phyloP scores from a whole-genome alignment of 2,888 invertebrate genomes.

The Furcula furcula region DNA sequence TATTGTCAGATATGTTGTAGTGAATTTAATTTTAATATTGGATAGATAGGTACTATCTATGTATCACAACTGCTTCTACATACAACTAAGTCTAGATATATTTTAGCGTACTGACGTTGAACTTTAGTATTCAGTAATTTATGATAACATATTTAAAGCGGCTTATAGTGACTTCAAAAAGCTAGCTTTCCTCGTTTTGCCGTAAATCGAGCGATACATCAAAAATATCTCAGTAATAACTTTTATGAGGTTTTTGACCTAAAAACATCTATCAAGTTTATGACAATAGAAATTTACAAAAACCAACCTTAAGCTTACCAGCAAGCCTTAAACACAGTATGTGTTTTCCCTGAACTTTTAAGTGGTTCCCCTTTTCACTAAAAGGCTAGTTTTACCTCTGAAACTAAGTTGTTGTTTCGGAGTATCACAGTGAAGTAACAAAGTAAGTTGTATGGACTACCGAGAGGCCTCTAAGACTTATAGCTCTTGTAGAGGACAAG shows the following conservation, averaged over 20 bases:
- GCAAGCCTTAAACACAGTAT: too few species aligned
- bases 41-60: too few species aligned
- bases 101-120: too few species aligned
- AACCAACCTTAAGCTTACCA: constrained; percentile 14
- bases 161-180: background rate
- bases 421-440: constrained; percentile 41
- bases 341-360: too few species aligned
- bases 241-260: constrained; percentile 44
- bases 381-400: constrained; percentile 26
- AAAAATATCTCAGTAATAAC: constrained; percentile 23
- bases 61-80: too few species aligned
- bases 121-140: too few species aligned
- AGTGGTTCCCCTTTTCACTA: constrained; percentile 1
- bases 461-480: constrained; percentile 59
- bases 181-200: background rate
- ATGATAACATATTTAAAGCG: background rate
- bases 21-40: too few species aligned
- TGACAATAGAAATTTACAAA: constrained; percentile 7
- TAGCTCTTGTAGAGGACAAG: constrained; percentile 64
- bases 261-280: constrained; percentile 13
- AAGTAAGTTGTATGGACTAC: constrained; percentile 41
- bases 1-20: too few species aligned
- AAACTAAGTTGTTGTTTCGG: constrained; percentile 26
- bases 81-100: too few species aligned
- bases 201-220: constrained; percentile 19